Conservation (phyloP, 2,113 vertebrate genomes). For the Dendropsophus ebraccatus region DNA sequence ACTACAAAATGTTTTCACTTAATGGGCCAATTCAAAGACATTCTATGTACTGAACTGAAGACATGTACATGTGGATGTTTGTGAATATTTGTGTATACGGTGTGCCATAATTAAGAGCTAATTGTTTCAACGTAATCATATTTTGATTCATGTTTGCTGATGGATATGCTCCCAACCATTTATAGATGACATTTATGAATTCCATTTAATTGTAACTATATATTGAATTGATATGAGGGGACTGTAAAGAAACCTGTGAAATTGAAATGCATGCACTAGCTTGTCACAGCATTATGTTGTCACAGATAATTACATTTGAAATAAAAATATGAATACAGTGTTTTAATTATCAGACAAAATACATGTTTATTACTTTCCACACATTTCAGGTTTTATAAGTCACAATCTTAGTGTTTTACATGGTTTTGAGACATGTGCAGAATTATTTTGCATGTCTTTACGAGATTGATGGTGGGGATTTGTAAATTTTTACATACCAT, state of each 20-base stretch:
- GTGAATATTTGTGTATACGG: no score
- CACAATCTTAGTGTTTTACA: background rate
- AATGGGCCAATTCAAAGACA: no score
- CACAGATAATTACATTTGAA: background rate
- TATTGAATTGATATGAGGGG: background rate
- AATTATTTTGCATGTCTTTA: constrained; percentile 15
- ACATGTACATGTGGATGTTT: no score
- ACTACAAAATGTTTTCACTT: no score
- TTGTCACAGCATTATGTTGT: background rate
- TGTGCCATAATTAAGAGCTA: no score
- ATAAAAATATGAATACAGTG: background rate
- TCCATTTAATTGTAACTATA: no score
- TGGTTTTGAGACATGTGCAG: constrained; percentile 4
- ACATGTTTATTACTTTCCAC: background rate
- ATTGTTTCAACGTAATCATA: no score
- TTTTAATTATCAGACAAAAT: background rate
- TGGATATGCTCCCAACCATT: no score
- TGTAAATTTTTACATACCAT: constrained; percentile 13
- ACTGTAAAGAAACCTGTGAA: background rate
- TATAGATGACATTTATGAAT: no score
- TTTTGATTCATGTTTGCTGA: no score
- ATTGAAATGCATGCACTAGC: background rate
- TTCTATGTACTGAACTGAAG: no score
- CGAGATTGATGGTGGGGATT: constrained; percentile 2
- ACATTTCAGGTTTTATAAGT: background rate